Percentiles rank a stretch among this genome's conserved stretches.
These are phyloP conservation scores for Eudorcas thomsonii DNA, from an alignment of 2,113 vertebrate genomes.

Conservation along the genomic window DNA sequence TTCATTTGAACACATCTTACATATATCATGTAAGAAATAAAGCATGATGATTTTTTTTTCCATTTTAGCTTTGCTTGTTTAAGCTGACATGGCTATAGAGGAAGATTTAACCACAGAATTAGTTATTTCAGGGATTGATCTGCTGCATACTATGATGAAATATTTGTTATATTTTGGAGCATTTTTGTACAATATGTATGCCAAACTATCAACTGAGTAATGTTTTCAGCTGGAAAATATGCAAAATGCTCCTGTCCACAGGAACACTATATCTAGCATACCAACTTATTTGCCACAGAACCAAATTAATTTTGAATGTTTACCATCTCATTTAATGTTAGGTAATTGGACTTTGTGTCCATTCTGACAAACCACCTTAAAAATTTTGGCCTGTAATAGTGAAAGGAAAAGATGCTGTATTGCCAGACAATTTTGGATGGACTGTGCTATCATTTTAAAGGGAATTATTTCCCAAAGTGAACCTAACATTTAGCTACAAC, in stretches of 20 bases:
- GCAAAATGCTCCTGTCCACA: constrained; percentile 59
- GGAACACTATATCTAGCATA: constrained; percentile 42
- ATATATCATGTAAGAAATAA: neutral
- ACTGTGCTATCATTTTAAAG: constrained; percentile 46
- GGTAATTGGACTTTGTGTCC: constrained; percentile 48
- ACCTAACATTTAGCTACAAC: neutral
- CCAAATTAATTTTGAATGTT: constrained; percentile 71
- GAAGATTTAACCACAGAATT: neutral
- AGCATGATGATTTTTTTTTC: neutral
- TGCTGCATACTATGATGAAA: constrained; percentile 19
- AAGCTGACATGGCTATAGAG: constrained; percentile 5
- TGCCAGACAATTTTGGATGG: constrained; percentile 43
- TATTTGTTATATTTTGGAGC: constrained; percentile 40
- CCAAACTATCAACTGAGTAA: constrained; percentile 22
- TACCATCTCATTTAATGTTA: constrained; percentile 27
- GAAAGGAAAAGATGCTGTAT: constrained; percentile 56
- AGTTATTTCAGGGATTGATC: neutral
- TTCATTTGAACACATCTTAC: neutral
- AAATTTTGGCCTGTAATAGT: constrained; percentile 34
- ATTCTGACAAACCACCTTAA: constrained; percentile 50
- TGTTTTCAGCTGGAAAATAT: constrained; percentile 50
- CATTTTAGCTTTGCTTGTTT: neutral
- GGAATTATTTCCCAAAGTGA: constrained; percentile 1
- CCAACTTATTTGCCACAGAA: constrained; percentile 65
- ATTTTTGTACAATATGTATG: constrained; percentile 47